Evolutionary conservation across 2,797 vertebrate species (phyloP).

Genomic region (Hippoglossus hippoglossus): DNA sequence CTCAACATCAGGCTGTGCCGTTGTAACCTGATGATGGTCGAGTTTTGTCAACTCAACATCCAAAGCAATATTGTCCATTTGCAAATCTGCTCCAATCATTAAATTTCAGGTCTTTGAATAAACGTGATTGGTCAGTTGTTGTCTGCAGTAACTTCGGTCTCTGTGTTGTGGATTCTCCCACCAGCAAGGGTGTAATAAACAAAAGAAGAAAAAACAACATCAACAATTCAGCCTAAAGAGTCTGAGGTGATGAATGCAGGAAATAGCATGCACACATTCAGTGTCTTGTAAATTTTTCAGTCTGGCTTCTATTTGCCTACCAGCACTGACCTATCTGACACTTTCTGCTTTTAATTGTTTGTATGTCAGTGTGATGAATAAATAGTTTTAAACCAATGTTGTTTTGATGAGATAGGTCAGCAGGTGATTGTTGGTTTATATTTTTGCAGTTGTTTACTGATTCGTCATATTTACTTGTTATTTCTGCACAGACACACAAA

Average conservation of each 20-base stretch:
- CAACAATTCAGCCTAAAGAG: too few species aligned
- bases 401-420: neutral
- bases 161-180: neutral
- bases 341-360: too few species aligned
- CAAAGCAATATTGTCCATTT: neutral
- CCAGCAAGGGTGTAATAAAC: neutral
- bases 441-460: neutral
- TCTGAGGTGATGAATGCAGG: too few species aligned
- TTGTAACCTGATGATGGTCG: constrained; percentile 21
- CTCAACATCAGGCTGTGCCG: constrained; percentile 28
- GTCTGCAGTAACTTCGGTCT: neutral
- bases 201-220: too few species aligned
- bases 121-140: neutral
- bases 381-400: neutral
- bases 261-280: too few species aligned
- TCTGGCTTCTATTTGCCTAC: too few species aligned
- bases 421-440: neutral
- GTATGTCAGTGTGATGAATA: neutral
- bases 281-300: too few species aligned
- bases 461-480: constrained; percentile 1
- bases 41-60: constrained; percentile 13
- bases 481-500: constrained; percentile 79
- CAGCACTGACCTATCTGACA: too few species aligned
- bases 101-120: neutral
- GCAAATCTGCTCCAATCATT: neutral